Conservation (phyloP, 1,140 invertebrate species). For the Drosophila baimaii region DNA sequence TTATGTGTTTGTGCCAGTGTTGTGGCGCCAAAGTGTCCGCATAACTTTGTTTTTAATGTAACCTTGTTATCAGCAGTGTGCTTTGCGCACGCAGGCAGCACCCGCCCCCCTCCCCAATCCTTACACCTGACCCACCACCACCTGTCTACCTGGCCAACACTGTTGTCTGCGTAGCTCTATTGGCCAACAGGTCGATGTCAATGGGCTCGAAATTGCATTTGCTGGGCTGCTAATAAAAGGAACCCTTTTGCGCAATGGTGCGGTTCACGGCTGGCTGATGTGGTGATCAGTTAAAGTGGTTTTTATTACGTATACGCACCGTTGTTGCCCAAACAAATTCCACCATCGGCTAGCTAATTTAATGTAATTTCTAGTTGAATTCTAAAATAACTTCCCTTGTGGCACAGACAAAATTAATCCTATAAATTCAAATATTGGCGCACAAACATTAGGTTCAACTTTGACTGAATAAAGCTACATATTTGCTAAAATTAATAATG, state of each 20-base stretch:
- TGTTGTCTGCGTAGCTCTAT: background rate
- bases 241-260: conserved; percentile 6
- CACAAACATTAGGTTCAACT: no score
- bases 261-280: conserved; percentile 15
- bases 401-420: no score
- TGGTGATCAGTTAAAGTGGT: conserved; percentile 29
- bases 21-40: conserved; percentile 37
- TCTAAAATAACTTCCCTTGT: no score
- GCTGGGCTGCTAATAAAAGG: conserved; percentile 37
- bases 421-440: no score
- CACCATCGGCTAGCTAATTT: conserved; percentile 4
- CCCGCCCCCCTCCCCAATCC: background rate
- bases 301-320: conserved; percentile 30
- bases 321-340: conserved; percentile 9
- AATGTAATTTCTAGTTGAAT: conserved; percentile 6
- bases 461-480: no score
- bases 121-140: background rate
- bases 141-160: background rate
- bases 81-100: conserved; percentile 3
- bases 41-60: conserved; percentile 53
- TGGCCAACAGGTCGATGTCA: conserved; percentile 47
- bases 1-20: conserved; percentile 6
- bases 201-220: conserved; percentile 41
- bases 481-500: no score
- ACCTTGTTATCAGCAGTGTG: conserved; percentile 45